phyloP scores from a whole-genome alignment of 2,113 vertebrate genomes.

The Poicephalus meyeri region DNA sequence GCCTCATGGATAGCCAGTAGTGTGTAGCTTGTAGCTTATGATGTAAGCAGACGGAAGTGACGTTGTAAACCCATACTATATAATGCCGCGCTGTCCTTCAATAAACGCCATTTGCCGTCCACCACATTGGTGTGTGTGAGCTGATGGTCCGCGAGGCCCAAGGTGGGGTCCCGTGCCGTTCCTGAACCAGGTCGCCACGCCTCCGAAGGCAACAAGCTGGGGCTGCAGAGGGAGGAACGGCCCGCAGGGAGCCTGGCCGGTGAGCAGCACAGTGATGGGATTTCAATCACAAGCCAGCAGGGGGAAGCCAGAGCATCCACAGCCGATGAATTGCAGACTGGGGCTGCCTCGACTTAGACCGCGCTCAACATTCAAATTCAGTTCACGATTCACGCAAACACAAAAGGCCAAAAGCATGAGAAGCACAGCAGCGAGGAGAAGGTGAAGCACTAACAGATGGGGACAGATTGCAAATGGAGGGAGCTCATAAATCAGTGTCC shows the following conservation, averaged over 20 bases:
- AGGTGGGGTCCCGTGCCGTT: no score
- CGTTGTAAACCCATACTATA: not conserved
- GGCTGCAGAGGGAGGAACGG: not conserved
- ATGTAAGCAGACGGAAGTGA: no score
- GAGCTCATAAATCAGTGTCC: not conserved
- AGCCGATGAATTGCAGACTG: not conserved
- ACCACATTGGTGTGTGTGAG: no score
- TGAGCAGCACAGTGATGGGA: not conserved
- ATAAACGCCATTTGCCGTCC: not conserved
- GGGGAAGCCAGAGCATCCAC: not conserved
- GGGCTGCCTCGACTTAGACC: not conserved
- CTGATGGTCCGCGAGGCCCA: no score
- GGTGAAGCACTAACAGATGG: not conserved
- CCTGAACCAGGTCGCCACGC: no score
- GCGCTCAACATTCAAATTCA: not conserved
- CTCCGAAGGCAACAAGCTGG: not conserved
- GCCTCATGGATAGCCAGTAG: no score
- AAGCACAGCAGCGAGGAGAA: not conserved
- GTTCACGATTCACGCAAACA: not conserved
- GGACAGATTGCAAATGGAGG: not conserved
- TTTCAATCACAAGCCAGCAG: accelerated
- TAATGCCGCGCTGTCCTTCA: accelerated
- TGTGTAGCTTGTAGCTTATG: no score
- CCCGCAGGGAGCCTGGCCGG: not conserved
- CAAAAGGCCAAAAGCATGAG: not conserved